Evolutionary conservation across 2,113 vertebrate genomes (phyloP), one percentile per base, ranked within the genome.

Genomic region (Peromyscus leucopus): DNA sequence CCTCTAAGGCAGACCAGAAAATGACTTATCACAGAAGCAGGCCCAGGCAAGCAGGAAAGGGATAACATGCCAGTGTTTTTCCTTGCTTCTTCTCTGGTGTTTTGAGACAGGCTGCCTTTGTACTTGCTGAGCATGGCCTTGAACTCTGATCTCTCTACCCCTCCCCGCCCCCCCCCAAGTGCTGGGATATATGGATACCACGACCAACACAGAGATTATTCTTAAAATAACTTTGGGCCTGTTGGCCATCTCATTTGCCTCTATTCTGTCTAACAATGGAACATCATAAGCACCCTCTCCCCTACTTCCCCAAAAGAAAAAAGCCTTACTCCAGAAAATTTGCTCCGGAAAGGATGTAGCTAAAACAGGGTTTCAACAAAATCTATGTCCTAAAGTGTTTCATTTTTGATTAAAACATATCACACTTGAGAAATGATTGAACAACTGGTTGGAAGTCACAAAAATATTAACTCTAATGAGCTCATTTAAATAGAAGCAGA

Each of bases 401-500:
- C 89, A 31, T 83, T 97, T 97, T 87, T 97, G 57, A 96, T 97
- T 96, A 97, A 97, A 93, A 96, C 15, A 8, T 92, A 95, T 84
- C 92, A 97, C 76, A 97, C 98, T 98, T 98, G 97, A 98, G 97
- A 96, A 98, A 93, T 98, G 97, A 98, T 98, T 98, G 98, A 98
- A 98, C 97, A 97, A 98, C 97, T 98, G 98, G 98, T 98, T 98
- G 98, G 98, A 98, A 99, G 98, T 98, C 98, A 98, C 98, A 98
- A 98, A 98, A 98, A 98, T 98, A 98, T 97, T 98, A 98, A 98
- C 98, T 96, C 92, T 98, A 98, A 98, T 98, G 98, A 98, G 98
- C 97, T 98, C 97, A 96, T 98, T 98, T 98, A 94, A 98, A 97
- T 95, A 98, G 98, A 98, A 98, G 98, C 98, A 98, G 98, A 98